These are phyloP conservation scores for Sesia apiformis DNA, from an alignment of 2,888 invertebrate species.

Conservation along the genomic window DNA sequence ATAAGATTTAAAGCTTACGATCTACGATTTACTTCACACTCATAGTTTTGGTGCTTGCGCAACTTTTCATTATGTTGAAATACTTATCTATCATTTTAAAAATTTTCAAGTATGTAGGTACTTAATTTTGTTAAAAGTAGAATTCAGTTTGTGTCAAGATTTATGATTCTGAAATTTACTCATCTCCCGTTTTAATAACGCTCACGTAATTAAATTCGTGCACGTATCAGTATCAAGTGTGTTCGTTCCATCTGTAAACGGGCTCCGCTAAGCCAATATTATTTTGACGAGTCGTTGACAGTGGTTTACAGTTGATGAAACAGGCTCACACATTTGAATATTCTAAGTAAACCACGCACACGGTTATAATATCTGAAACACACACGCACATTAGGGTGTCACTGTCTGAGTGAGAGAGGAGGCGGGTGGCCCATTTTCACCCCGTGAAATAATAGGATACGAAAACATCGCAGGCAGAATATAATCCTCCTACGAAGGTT, in stretches of 20 bases:
- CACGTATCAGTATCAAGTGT: constrained; percentile 60
- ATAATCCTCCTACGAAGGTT: constrained; percentile 71
- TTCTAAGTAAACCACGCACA: constrained; percentile 33
- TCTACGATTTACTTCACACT: constrained; percentile 16
- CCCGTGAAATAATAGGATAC: constrained; percentile 74
- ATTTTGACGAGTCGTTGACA: constrained; percentile 73
- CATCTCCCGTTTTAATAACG: constrained; percentile 14
- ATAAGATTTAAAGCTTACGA: constrained; percentile 29
- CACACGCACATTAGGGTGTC: constrained; percentile 37
- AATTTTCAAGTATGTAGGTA: too few species aligned
- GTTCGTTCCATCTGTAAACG: constrained; percentile 46
- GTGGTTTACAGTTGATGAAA: constrained; percentile 70
- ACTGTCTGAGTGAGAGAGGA: constrained; percentile 46
- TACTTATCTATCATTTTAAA: too few species aligned
- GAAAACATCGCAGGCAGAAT: constrained; percentile 73
- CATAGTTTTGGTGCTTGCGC: constrained; percentile 12
- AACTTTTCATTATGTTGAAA: too few species aligned
- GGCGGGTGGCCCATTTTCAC: constrained; percentile 72
- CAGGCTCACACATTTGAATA: constrained; percentile 41
- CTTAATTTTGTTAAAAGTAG: too few species aligned
- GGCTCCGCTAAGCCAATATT: constrained; percentile 65
- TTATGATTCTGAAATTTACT: too few species aligned
- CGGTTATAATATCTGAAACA: constrained; percentile 23
- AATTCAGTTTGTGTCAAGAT: too few species aligned
- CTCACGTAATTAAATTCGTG: constrained; percentile 51